Evolutionary conservation across 2,113 vertebrate genomes (phyloP), one percentile per base, ranked within the genome.

Genomic region (Chloroceryle aenea): DNA sequence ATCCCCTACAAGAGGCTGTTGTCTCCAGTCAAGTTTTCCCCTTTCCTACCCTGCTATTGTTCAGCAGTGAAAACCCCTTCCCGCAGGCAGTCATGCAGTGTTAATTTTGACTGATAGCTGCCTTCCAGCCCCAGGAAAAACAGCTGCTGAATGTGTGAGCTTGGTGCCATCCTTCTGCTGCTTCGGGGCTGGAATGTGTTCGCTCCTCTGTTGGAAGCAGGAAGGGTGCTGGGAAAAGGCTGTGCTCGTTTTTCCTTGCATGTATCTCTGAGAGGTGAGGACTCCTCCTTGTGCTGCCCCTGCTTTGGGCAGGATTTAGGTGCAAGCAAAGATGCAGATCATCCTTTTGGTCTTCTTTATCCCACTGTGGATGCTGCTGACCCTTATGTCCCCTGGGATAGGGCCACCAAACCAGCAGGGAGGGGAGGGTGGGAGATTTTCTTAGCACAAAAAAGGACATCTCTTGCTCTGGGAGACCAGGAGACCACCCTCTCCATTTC

Each of bases 301-400:
- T 52, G 38, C 7, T 83, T 74, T 52, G 27, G 61, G 10, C 18
- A 74, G 42, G 59, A 9, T 61, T 47, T 3, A 7, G 38, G 19
- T n/a, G 36, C n/a, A 47, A 50, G 21, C 38, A 48, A 52, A 52
- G 29, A 40, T 10, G 2, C 14, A 26, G 30, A 23, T 82, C 48
- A 18, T 38, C 55, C 48, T 29, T 61, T 56, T 47, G 14, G 16
- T 19, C 30, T 63, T 50, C 14, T 23, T 83, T 53, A 78, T 58
- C n/a, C 45, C 20, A 15, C 14, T 1, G 1, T 0, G 1, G 23
- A 78, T 13, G 12, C 4, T 0, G 0, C 43, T 27, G 66, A 26
- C 23, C 7, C 73, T 55, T 12, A 23, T 5, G 7, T 32, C 27
- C n/a, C 19, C 32, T 12, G 38, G 10, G 38, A 7, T 25, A 79